Evolutionary conservation across 1,140 invertebrate genomes (phyloP), one percentile per base, ranked within the genome.

Genomic region (Batillaria attramentaria): DNA sequence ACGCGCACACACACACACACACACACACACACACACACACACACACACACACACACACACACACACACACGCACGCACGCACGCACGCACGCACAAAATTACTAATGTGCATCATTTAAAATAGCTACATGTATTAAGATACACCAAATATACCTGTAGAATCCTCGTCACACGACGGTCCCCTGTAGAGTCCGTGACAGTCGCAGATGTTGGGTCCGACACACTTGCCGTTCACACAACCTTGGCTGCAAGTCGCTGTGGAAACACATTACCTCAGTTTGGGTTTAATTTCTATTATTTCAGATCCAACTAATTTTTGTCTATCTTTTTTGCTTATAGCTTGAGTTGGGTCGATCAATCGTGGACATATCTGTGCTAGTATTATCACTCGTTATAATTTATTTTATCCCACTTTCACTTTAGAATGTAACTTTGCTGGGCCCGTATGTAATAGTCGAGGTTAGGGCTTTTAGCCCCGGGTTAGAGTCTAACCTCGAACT

Each of bases 11-110:
- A 62, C 57, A 66, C 62, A 35, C 62, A 66, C 28, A 66, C 62
- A 66, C 62, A 66, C 62, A 66, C 28, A 66, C 62, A 66, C 62
- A 35, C 28, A 66, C 62, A 66, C 62, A 35, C 28, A 66, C 62
- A 66, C 62, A 66, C 6, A 35, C 6, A 66, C 62, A 66, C 28
- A 66, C 62, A 35, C 62, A 66, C 33, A 35, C 24, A 66, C 62
- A 35, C 62, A 66, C 33, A 66, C 62, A 66, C 62, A 66, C 62
- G 24, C 62, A 66, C 62, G 24, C 62, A 66, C 28, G 33, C 62
- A 66, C 62, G 24, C 62, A 35, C 62, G 24, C 62, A 35, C 62
- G 39, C 33, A 66, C 62, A 66, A 13, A 35, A 16, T 18, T 35
- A 35, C 33, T 13, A 8, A 66, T 13, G 5, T 13, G 31, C 24